Conservation (phyloP, 1,140 invertebrate species). For the Sitophilus oryzae region DNA sequence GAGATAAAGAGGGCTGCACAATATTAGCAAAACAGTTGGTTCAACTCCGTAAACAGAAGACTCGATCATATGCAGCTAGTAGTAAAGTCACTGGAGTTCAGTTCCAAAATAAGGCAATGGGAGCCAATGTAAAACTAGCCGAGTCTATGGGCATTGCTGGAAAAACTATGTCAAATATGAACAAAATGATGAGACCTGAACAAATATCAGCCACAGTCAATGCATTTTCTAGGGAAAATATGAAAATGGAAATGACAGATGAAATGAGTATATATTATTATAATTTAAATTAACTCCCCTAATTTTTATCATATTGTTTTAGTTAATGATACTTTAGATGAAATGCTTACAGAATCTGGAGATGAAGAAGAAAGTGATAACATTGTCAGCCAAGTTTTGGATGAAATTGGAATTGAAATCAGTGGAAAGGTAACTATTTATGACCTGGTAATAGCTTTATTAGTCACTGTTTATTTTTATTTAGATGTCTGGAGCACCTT, state of each 20-base stretch:
- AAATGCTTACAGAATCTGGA: slow-evolving; percentile 80
- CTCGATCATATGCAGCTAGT: slow-evolving; percentile 68
- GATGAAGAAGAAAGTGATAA: slow-evolving; percentile 86
- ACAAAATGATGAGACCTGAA: slow-evolving; percentile 80
- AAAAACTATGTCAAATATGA: slow-evolving; percentile 83
- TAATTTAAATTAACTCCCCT: background rate
- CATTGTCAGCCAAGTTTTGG: slow-evolving; percentile 81
- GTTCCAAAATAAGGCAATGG: slow-evolving; percentile 82
- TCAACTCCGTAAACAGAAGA: slow-evolving; percentile 81
- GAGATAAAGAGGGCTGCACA: slow-evolving; percentile 76
- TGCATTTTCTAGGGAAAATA: slow-evolving; percentile 74
- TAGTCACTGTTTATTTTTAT: too few species aligned
- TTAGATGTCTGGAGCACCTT: slow-evolving; percentile 50
- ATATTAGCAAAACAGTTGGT: slow-evolving; percentile 86
- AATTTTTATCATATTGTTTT: slow-evolving; percentile 33
- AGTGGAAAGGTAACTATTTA: slow-evolving; percentile 65
- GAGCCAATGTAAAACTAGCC: slow-evolving; percentile 78
- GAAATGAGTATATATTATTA: slow-evolving; percentile 75
- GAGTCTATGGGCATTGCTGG: slow-evolving; percentile 80
- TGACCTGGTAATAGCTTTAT: too few species aligned
- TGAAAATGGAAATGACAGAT: slow-evolving; percentile 90
- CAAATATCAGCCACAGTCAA: slow-evolving; percentile 74
- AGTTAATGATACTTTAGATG: slow-evolving; percentile 88
- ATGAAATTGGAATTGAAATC: slow-evolving; percentile 95
- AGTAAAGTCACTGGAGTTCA: slow-evolving; percentile 70